Conservation (phyloP, 2,113 vertebrate genomes). For the Saguinus midas region DNA sequence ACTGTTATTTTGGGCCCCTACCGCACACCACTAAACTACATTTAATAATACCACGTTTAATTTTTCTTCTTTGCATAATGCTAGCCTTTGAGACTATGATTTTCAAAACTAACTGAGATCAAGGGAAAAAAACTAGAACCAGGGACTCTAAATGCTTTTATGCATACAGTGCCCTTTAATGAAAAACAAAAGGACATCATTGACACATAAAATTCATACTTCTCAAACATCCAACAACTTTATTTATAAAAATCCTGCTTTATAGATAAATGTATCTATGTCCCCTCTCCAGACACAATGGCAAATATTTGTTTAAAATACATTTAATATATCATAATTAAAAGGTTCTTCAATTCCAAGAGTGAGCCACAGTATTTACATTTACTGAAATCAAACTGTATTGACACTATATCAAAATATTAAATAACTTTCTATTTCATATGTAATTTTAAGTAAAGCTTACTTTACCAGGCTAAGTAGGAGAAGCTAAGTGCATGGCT, state of each 20-base stretch:
- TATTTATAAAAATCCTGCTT: not conserved
- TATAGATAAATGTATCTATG: not conserved
- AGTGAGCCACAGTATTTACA: not conserved
- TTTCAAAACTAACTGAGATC: not conserved
- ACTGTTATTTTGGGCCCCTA: not conserved
- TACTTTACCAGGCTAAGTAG: not conserved
- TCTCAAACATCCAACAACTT: not conserved
- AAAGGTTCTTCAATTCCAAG: not conserved
- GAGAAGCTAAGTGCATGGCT: not conserved
- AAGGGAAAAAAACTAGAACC: not conserved
- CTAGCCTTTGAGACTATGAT: not conserved
- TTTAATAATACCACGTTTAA: not conserved
- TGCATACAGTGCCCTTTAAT: not conserved
- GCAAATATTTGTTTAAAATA: not conserved
- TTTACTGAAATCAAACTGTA: not conserved
- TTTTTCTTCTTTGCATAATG: not conserved
- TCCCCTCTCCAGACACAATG: not conserved
- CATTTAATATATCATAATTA: not conserved
- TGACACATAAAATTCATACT: no score
- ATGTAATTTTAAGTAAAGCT: not conserved
- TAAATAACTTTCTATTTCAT: not conserved
- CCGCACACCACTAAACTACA: not conserved
- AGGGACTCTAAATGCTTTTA: not conserved
- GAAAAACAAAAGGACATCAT: no score
- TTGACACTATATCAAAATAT: not conserved